These are phyloP conservation scores for Setipinna tenuifilis DNA, from an alignment of 2,797 vertebrate species.

Conservation along the genomic window DNA sequence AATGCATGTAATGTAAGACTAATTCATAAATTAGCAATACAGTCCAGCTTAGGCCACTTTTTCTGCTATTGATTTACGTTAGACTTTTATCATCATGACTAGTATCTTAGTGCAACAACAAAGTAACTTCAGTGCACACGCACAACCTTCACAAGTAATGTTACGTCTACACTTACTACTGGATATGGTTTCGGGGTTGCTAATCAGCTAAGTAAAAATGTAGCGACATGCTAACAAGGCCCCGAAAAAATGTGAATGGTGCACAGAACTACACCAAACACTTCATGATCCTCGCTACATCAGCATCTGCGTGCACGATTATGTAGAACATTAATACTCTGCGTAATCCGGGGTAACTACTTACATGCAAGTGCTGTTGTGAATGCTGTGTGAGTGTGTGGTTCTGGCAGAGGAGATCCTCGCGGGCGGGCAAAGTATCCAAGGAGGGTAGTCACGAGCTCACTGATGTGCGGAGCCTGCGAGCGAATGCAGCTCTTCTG, in stretches of 20 bases:
- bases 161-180: not conserved
- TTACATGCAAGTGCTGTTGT: conserved; percentile 18
- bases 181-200: not conserved
- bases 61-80: not conserved
- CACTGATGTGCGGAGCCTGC: not conserved
- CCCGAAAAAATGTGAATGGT: not conserved
- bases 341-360: not conserved
- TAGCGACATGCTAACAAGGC: conserved; percentile 22
- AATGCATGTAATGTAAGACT: not conserved
- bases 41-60: not conserved
- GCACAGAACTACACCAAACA: not conserved
- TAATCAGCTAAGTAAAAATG: conserved; percentile 3
- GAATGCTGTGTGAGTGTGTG: not conserved
- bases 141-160: not conserved
- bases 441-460: conserved; percentile 12
- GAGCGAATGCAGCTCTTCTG: not conserved
- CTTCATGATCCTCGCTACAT: not conserved
- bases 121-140: not conserved
- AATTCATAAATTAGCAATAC: conserved; percentile 4
- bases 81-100: not conserved
- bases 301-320: not conserved
- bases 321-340: not conserved
- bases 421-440: not conserved
- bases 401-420: not conserved
- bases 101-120: not conserved